A percentile compares a stretch with the other conserved stretches of the same genome.
Evolutionary conservation across 2,797 vertebrate species (phyloP).

Genomic region (Coregonus sp.): DNA sequence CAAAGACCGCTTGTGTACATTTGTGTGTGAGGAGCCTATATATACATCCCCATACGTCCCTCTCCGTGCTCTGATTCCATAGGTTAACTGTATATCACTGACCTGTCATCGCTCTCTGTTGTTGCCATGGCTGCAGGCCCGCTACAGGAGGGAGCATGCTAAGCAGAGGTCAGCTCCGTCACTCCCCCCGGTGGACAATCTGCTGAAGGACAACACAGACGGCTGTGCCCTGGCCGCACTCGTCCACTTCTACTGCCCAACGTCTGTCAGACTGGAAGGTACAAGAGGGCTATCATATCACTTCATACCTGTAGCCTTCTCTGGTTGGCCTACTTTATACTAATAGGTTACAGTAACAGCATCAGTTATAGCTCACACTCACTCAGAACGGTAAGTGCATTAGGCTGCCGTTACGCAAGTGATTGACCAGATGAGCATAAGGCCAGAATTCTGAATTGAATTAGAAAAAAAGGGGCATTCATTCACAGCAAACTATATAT

Average conservation of each 20-base stretch:
- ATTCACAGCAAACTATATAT: too few relatives aligned
- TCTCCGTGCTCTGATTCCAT: slow-evolving; percentile 31
- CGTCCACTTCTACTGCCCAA: slow-evolving; percentile 96
- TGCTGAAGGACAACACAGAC: slow-evolving; percentile 92
- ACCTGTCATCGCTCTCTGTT: slow-evolving; percentile 51
- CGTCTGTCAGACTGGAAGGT: slow-evolving; percentile 86
- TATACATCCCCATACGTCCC: not conserved
- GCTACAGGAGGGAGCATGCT: slow-evolving; percentile 85
- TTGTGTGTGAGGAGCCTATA: slow-evolving; percentile 1
- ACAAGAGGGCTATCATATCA: slow-evolving; percentile 10
- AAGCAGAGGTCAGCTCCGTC: slow-evolving; percentile 81
- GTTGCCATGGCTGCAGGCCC: slow-evolving; percentile 79
- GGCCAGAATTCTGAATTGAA: too few relatives aligned
- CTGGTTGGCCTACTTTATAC: not conserved
- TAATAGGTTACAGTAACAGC: not conserved
- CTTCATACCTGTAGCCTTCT: not conserved
- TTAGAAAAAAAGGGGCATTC: too few relatives aligned
- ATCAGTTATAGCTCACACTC: not conserved
- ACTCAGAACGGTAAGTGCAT: not conserved
- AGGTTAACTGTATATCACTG: slow-evolving; percentile 22
- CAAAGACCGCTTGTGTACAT: not conserved
- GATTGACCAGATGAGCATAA: too few relatives aligned
- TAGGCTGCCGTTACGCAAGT: too few relatives aligned
- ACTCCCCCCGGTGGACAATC: slow-evolving; percentile 89
- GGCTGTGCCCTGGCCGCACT: slow-evolving; percentile 91